These are phyloP conservation scores for Sanderia malayensis DNA, from an alignment of 30 jellyfish, hydroid and myxozoan genomes.

Conservation along the genomic window DNA sequence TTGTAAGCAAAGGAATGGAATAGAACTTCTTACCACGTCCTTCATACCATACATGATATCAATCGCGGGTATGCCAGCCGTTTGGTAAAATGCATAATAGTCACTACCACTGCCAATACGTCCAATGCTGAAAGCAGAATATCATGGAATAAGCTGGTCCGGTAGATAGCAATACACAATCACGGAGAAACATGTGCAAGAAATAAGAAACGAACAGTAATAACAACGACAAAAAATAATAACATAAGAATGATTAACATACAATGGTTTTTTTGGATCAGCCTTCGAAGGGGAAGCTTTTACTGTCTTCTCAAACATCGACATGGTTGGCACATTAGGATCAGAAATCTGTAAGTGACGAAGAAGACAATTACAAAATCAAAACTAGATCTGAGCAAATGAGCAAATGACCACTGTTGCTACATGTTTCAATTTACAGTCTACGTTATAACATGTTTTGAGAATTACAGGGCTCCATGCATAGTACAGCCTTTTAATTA, in stretches of 20 bases:
- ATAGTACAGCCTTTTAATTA: background rate
- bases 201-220: background rate
- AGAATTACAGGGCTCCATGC: too few species aligned
- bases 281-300: conserved; percentile 15
- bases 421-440: too few species aligned
- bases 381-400: too few species aligned
- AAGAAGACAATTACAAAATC: background rate
- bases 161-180: background rate
- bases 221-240: background rate
- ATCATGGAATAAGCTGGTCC: background rate
- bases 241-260: background rate
- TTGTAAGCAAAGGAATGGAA: too few species aligned
- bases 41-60: conserved; percentile 65
- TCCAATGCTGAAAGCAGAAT: background rate
- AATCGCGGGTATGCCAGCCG: conserved; percentile 68
- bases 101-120: conserved; percentile 79
- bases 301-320: conserved; percentile 54
- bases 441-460: too few species aligned
- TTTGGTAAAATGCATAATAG: conserved; percentile 56
- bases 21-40: conserved; percentile 32
- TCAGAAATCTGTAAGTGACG: background rate
- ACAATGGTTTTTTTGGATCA: conserved; percentile 29
- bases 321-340: background rate
- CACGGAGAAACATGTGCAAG: background rate
- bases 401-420: too few species aligned